Evolutionary conservation across 2,888 invertebrate species (phyloP).

Genomic region (Phragmatobia fuliginosa): DNA sequence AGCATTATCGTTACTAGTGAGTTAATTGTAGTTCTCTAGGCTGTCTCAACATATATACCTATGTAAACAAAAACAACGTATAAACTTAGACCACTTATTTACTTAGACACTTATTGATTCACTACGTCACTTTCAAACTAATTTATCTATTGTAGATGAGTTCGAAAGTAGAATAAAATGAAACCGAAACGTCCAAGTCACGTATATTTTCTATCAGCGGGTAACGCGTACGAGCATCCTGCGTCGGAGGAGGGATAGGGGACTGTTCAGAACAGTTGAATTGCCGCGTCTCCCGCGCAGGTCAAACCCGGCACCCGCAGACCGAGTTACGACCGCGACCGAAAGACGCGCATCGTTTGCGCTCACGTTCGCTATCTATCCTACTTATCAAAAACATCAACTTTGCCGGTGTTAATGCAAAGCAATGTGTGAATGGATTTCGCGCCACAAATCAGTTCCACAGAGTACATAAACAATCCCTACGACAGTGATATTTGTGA

Average conservation of each 20-base stretch:
- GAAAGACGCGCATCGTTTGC: conserved; percentile 32
- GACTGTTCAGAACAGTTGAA: conserved; percentile 52
- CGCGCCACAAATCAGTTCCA: conserved; percentile 35
- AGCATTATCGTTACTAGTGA: no score
- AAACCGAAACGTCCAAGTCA: conserved; percentile 13
- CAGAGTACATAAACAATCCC: conserved; percentile 24
- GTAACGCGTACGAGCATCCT: conserved; percentile 55
- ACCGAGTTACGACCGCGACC: conserved; percentile 42
- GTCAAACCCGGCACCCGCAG: conserved; percentile 27
- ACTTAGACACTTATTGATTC: background rate
- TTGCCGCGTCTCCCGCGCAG: conserved; percentile 55
- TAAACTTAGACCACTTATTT: no score
- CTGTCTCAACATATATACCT: no score
- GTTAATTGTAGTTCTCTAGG: no score
- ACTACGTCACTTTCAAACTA: background rate
- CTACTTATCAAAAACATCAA: conserved; percentile 31
- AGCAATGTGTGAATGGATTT: conserved; percentile 49
- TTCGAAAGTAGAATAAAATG: conserved; percentile 1
- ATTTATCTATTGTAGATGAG: background rate
- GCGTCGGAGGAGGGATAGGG: conserved; percentile 60
- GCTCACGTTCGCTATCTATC: conserved; percentile 21
- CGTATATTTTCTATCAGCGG: conserved; percentile 36
- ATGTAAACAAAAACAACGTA: no score
- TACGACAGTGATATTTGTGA: conserved; percentile 69
- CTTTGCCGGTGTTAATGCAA: conserved; percentile 31